A percentile compares a stretch with the other conserved stretches of the same genome.
Conservation (phyloP, 2,888 invertebrate species). For the Tenthredo amoena region DNA sequence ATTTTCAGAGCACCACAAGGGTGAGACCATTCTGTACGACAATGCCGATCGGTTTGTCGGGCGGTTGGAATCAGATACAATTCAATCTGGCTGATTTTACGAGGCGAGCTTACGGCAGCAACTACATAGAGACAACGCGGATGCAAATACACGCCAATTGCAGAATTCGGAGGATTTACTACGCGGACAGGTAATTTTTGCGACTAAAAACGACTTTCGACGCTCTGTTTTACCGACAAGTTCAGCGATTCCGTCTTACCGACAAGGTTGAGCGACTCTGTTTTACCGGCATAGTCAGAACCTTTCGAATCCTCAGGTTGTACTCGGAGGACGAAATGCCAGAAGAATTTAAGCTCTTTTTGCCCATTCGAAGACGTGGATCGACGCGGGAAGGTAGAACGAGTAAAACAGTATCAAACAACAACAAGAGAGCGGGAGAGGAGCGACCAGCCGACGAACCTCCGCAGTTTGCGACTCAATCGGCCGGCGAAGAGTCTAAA, state of each 20-base stretch:
- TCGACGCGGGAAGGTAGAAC: slow-evolving; percentile 36
- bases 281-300: not conserved
- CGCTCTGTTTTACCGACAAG: not conserved
- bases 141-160: slow-evolving; percentile 98
- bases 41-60: slow-evolving; percentile 96
- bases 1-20: slow-evolving; percentile 96
- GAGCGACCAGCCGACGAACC: not conserved
- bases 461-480: not conserved
- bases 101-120: slow-evolving; percentile 96
- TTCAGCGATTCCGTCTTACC: not conserved
- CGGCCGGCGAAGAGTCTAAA: not conserved
- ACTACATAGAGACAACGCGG: slow-evolving; percentile 93
- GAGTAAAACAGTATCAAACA: not conserved
- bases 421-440: not conserved
- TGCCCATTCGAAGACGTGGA: slow-evolving; percentile 86
- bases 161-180: slow-evolving; percentile 92
- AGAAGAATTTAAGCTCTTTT: slow-evolving; percentile 96
- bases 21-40: slow-evolving; percentile 99
- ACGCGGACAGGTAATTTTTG: slow-evolving; percentile 82
- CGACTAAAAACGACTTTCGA: not conserved
- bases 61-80: slow-evolving; percentile 97
- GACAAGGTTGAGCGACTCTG: not conserved
- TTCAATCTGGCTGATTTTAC: slow-evolving; percentile 98
- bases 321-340: slow-evolving; percentile 97
- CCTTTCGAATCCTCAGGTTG: slow-evolving; percentile 80